Percentiles rank a stretch among this genome's conserved stretches.
Evolutionary conservation across 2,113 vertebrate species (phyloP).

Genomic region (Caloenas nicobarica): DNA sequence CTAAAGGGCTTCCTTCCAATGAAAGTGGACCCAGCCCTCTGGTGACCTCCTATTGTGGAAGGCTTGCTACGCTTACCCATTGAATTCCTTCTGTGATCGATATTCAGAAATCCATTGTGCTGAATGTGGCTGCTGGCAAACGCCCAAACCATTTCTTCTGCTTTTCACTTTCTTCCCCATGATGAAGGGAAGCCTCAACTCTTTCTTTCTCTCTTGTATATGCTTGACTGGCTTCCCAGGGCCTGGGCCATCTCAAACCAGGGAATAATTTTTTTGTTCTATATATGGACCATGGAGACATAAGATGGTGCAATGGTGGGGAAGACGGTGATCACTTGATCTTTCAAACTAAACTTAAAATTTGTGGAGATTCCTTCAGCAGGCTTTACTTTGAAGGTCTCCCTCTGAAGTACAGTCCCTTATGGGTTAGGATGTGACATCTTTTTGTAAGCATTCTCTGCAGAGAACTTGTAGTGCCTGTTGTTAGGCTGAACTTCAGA

Average conservation of each 20-base stretch:
- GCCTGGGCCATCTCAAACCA: background rate
- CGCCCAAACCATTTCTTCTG: background rate
- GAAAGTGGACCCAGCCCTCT: background rate
- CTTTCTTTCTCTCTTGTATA: background rate
- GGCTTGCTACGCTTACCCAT: rapidly evolving
- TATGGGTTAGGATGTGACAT: background rate
- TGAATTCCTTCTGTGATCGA: background rate
- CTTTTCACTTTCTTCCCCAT: background rate
- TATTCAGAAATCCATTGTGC: background rate
- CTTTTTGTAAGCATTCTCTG: background rate
- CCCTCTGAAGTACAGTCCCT: background rate
- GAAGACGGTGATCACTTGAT: background rate
- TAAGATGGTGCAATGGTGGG: background rate
- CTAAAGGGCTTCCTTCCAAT: background rate
- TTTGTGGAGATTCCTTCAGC: background rate
- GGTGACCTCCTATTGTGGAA: background rate
- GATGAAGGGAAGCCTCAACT: background rate
- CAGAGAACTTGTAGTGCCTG: background rate
- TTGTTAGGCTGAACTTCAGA: background rate
- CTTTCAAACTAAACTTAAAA: background rate
- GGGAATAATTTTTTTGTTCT: background rate
- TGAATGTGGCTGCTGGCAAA: background rate
- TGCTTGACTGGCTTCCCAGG: background rate
- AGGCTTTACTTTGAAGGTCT: background rate
- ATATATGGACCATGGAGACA: background rate